A percentile compares a stretch with the other conserved stretches of the same genome.
phyloP scores from a whole-genome alignment of 1,140 invertebrate species.

The Pteromalus puparum region DNA sequence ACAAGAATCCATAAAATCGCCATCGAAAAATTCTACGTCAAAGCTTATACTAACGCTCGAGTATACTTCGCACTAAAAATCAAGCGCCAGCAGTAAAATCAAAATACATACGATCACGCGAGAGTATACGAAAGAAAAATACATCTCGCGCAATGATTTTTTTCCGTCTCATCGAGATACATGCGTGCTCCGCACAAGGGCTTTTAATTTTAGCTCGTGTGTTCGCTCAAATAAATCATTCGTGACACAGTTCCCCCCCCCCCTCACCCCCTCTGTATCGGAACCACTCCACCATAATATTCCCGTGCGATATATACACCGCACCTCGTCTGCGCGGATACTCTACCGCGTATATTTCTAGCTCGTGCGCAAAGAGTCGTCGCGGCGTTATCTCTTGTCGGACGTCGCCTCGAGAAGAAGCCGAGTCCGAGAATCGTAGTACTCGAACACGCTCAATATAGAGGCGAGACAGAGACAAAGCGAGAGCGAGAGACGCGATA shows the following conservation, averaged over 20 bases:
- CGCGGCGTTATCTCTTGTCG: constrained; percentile 56
- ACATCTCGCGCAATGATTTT: background rate
- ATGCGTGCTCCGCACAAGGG: background rate
- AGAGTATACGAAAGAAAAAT: background rate
- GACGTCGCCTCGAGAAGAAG: constrained; percentile 56
- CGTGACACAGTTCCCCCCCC: constrained; percentile 27
- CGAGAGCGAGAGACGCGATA: background rate
- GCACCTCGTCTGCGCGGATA: background rate
- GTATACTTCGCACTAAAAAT: background rate
- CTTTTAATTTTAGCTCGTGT: constrained; percentile 32
- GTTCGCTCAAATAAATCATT: constrained; percentile 29
- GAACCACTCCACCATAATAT: background rate
- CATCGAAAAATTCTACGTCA: too few relatives aligned
- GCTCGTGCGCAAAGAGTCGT: constrained; percentile 27
- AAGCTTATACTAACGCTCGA: background rate
- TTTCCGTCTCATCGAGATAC: background rate
- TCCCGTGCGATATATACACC: background rate
- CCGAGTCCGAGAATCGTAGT: background rate
- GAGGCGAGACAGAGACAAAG: constrained; percentile 6
- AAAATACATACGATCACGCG: background rate
- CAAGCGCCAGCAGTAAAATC: background rate
- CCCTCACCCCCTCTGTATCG: background rate
- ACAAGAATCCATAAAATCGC: too few relatives aligned
- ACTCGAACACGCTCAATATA: background rate
- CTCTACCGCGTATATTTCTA: constrained; percentile 32